Evolutionary conservation across 35 echinoderm and acorn worm genomes (phyloP).

Genomic region (Eucidaris tribuloides): DNA sequence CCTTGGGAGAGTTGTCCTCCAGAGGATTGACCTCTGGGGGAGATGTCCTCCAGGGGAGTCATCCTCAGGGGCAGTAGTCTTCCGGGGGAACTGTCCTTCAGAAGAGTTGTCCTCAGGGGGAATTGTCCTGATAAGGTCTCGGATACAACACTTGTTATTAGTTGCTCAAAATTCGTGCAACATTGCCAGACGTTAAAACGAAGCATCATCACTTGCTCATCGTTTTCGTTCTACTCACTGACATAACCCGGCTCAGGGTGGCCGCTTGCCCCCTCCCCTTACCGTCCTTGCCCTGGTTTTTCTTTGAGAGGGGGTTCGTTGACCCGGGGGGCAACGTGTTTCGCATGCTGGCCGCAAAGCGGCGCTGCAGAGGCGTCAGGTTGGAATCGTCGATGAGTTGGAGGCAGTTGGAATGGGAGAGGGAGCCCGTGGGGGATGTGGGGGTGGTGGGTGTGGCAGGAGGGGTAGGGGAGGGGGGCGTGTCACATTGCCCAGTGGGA

Average conservation of each 20-base stretch:
- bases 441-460: not conserved
- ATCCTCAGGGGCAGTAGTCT: too few relatives aligned
- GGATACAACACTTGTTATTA: too few relatives aligned
- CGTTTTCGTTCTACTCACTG: slow-evolving; percentile 16
- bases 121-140: too few relatives aligned
- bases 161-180: too few relatives aligned
- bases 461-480: not conserved
- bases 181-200: too few relatives aligned
- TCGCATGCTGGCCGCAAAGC: slow-evolving; percentile 34
- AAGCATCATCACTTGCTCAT: too few relatives aligned
- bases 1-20: too few relatives aligned
- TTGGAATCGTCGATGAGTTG: not conserved
- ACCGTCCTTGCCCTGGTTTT: not conserved
- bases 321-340: not conserved
- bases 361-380: slow-evolving; percentile 15
- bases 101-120: too few relatives aligned
- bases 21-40: too few relatives aligned
- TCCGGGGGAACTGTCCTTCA: too few relatives aligned
- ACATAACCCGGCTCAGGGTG: not conserved
- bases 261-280: slow-evolving; percentile 1
- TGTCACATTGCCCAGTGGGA: not conserved
- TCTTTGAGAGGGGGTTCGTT: not conserved
- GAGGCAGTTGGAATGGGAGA: not conserved
- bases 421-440: not conserved
- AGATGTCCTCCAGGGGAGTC: too few relatives aligned